A percentile compares a stretch with the other conserved stretches of the same genome.
Evolutionary conservation across 2,113 vertebrate genomes (phyloP).

Genomic region (Leptobrachium leishanense): DNA sequence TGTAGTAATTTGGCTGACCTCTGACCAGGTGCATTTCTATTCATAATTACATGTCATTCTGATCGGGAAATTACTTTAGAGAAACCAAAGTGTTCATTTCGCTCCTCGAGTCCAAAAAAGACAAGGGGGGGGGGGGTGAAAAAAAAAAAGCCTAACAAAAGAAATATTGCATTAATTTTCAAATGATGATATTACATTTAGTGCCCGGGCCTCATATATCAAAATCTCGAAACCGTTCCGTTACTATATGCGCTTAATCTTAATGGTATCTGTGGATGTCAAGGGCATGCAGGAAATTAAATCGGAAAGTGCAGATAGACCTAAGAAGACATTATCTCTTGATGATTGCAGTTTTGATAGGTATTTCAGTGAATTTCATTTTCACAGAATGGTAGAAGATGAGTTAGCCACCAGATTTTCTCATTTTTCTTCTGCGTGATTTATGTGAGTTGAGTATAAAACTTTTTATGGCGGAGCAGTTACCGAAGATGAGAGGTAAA

Average conservation of each 20-base stretch:
- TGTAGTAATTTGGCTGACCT: slow-evolving; percentile 96
- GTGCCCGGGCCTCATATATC: slow-evolving; percentile 89
- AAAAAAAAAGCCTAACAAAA: slow-evolving; percentile 81
- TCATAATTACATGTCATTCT: slow-evolving; percentile 94
- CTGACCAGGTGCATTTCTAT: slow-evolving; percentile 84
- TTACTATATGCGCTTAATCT: slow-evolving; percentile 98
- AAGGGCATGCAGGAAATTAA: slow-evolving; percentile 99
- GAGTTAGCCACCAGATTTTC: slow-evolving; percentile 99
- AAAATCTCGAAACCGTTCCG: slow-evolving; percentile 87
- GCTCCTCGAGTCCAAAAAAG: slow-evolving; percentile 65
- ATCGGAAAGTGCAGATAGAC: slow-evolving; percentile 99
- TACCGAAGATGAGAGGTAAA: slow-evolving; percentile 84
- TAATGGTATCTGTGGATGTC: slow-evolving; percentile 99
- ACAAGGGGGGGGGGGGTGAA: background rate
- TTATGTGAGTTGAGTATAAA: slow-evolving; percentile 99
- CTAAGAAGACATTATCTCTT: slow-evolving; percentile 99
- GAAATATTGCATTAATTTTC: slow-evolving; percentile 99
- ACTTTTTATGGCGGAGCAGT: slow-evolving; percentile 86
- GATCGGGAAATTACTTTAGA: slow-evolving; percentile 76
- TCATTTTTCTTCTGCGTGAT: slow-evolving; percentile 99
- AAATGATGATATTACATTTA: slow-evolving; percentile 99
- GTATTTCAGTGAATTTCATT: slow-evolving; percentile 99
- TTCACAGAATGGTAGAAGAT: slow-evolving; percentile 96
- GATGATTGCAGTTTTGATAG: slow-evolving; percentile 99
- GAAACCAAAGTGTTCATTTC: slow-evolving; percentile 71